phyloP scores from a whole-genome alignment of 1,140 invertebrate species.

The Drosophila triauraria region DNA sequence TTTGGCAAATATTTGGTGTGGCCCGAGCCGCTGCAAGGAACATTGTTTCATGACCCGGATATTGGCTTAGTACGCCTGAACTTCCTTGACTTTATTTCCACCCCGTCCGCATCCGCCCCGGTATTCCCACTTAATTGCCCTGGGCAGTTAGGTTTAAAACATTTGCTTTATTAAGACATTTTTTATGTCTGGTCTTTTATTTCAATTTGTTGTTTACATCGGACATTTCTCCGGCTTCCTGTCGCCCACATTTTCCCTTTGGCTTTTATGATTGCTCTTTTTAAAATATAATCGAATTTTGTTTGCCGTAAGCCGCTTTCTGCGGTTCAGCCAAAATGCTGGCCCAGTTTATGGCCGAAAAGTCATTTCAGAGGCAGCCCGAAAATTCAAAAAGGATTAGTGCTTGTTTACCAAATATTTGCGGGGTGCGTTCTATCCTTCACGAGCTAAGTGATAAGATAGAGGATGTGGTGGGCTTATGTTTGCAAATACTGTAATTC shows the following conservation, averaged over 20 bases:
- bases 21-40: slow-evolving; percentile 41
- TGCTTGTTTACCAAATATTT: slow-evolving; percentile 57
- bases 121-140: slow-evolving; percentile 55
- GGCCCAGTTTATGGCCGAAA: slow-evolving; percentile 35
- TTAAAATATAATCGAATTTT: slow-evolving; percentile 63
- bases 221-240: slow-evolving; percentile 10
- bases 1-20: slow-evolving; percentile 73
- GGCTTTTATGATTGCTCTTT: slow-evolving; percentile 33
- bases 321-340: slow-evolving; percentile 27
- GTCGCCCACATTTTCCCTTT: background rate
- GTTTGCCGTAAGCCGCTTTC: slow-evolving; percentile 40
- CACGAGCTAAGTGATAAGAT: background rate
- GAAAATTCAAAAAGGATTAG: slow-evolving; percentile 57
- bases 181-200: slow-evolving; percentile 52
- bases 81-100: slow-evolving; percentile 24
- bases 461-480: slow-evolving; percentile 2
- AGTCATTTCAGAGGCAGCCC: slow-evolving; percentile 19
- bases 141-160: slow-evolving; percentile 37
- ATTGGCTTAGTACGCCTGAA: slow-evolving; percentile 52
- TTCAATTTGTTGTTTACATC: slow-evolving; percentile 66
- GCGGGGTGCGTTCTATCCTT: slow-evolving; percentile 2
- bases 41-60: slow-evolving; percentile 63
- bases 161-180: slow-evolving; percentile 61
- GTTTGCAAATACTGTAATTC: background rate
- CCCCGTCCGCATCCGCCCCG: background rate